Evolutionary conservation across 1,140 invertebrate species (phyloP).

Genomic region (Pararge aegeria): DNA sequence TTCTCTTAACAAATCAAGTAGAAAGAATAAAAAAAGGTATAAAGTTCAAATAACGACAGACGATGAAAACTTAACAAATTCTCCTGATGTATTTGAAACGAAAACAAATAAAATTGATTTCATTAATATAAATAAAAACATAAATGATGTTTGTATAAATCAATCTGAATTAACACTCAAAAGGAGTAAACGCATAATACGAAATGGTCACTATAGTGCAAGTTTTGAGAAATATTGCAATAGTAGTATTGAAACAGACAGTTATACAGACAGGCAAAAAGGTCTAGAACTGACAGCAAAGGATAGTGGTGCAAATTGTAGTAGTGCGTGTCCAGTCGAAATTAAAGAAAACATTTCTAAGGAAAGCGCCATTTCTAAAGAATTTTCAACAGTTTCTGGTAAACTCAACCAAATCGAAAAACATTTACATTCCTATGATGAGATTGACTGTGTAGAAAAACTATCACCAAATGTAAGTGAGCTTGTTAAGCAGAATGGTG

Average conservation of each 20-base stretch:
- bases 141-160: not conserved
- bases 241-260: not conserved
- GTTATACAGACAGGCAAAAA: too few relatives aligned
- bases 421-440: not conserved
- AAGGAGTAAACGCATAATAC: not conserved
- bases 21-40: slow-evolving; percentile 5
- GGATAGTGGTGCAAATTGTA: too few relatives aligned
- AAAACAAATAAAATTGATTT: not conserved
- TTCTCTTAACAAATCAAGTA: slow-evolving; percentile 4
- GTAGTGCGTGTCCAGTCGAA: too few relatives aligned
- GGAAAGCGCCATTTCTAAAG: not conserved
- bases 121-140: not conserved
- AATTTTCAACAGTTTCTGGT: not conserved
- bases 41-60: slow-evolving; percentile 1
- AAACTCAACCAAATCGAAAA: not conserved
- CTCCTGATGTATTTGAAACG: not conserved
- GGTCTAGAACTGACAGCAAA: too few relatives aligned
- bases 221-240: not conserved
- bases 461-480: not conserved
- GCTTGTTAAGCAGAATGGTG: not conserved
- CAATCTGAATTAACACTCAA: not conserved
- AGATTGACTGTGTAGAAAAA: not conserved
- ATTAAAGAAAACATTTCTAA: not conserved
- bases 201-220: not conserved
- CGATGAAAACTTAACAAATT: not conserved